phyloP scores from a whole-genome alignment of 2,113 vertebrate species.

The Sturnus vulgaris region DNA sequence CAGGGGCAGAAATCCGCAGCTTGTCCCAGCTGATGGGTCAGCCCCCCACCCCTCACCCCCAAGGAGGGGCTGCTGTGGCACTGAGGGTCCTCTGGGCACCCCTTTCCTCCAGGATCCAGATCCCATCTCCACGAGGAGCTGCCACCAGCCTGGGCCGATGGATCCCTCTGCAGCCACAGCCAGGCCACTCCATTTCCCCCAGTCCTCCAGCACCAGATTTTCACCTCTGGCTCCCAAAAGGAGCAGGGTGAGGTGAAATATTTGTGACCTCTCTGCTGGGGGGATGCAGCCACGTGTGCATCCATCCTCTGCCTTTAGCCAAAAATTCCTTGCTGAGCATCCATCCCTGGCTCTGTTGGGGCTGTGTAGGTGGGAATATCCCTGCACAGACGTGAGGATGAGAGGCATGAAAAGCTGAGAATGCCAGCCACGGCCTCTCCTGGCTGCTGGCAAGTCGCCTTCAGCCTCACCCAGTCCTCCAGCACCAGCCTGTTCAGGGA shows the following conservation, averaged over 20 bases:
- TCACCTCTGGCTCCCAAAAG: background rate
- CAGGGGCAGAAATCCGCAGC: background rate
- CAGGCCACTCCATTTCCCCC: background rate
- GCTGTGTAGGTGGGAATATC: rapidly evolving
- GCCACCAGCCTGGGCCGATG: rapidly evolving
- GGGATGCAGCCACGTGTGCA: background rate
- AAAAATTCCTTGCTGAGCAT: background rate
- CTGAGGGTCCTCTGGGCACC: background rate
- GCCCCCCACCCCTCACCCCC: rapidly evolving
- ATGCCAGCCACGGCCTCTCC: background rate
- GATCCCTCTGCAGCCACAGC: background rate
- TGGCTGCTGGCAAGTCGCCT: background rate
- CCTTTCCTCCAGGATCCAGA: background rate
- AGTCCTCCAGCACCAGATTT: background rate
- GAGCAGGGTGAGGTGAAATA: background rate
- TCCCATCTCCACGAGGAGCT: rapidly evolving
- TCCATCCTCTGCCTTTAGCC: background rate
- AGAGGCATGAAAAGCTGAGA: background rate
- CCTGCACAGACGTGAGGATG: rapidly evolving
- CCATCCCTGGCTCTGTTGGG: background rate
- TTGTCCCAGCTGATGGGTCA: too few species aligned
- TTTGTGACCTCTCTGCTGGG: background rate
- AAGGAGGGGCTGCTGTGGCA: background rate
- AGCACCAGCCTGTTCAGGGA: background rate
- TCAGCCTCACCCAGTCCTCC: background rate